Conservation (phyloP, 2,113 vertebrate genomes). For the Phrynosoma platyrhinos region DNA sequence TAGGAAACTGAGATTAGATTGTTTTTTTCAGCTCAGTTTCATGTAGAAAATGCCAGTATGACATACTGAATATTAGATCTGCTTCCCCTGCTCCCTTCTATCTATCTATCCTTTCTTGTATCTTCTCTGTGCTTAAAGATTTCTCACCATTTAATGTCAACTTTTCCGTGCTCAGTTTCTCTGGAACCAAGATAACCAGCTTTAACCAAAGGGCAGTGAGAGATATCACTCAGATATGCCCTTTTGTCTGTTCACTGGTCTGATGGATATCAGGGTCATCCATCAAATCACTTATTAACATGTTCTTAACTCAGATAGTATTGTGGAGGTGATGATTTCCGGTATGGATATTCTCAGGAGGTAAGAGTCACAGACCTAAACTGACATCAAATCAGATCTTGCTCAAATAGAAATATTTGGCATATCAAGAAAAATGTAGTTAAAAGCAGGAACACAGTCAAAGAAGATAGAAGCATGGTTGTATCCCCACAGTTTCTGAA, state of each 20-base stretch:
- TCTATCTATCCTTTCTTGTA: constrained; percentile 9
- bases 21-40: constrained; percentile 31
- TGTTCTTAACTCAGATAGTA: constrained; percentile 12
- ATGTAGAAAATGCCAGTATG: background rate
- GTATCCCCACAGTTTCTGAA: background rate
- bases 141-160: constrained; percentile 18
- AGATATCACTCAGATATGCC: background rate
- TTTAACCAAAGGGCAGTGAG: constrained; percentile 10
- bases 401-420: constrained; percentile 2
- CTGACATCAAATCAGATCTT: background rate
- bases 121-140: constrained; percentile 30
- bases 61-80: background rate
- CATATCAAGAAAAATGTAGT: background rate
- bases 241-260: background rate
- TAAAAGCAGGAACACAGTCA: background rate
- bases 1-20: constrained; percentile 10
- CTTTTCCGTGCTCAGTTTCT: background rate
- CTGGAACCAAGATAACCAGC: background rate
- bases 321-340: background rate
- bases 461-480: background rate
- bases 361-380: background rate
- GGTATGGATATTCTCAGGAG: background rate
- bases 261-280: background rate
- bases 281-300: constrained; percentile 16
- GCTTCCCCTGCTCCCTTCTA: fast-evolving